A percentile compares a stretch with the other conserved stretches of the same genome.
These are phyloP conservation scores for Puma concolor DNA, from an alignment of 2,113 vertebrate genomes.

Conservation along the genomic window DNA sequence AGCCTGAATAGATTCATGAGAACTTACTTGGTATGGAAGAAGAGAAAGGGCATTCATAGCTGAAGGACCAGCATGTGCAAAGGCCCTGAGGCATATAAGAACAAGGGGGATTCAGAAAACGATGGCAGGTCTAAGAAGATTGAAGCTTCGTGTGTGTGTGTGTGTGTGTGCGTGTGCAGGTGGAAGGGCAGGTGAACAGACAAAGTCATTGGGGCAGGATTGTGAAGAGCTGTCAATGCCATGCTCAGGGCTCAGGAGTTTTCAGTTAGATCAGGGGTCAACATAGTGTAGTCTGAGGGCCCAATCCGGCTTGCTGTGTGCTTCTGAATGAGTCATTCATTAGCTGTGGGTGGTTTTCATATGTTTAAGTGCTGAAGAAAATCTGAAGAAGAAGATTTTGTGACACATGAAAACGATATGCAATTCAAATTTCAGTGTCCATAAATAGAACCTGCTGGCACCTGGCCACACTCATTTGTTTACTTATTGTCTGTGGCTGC, in stretches of 20 bases:
- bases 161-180: not conserved
- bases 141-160: no score
- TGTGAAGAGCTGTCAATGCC: not conserved
- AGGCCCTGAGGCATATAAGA: not conserved
- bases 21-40: not conserved
- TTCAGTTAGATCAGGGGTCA: not conserved
- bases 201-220: not conserved
- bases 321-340: not conserved
- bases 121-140: not conserved
- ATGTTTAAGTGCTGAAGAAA: not conserved
- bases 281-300: not conserved
- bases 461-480: not conserved
- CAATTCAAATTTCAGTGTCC: not conserved
- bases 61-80: not conserved
- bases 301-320: not conserved
- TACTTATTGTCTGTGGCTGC: not conserved
- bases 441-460: conserved; percentile 29
- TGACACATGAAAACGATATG: not conserved
- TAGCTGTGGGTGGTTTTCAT: not conserved
- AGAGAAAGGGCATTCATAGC: not conserved
- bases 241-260: not conserved
- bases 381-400: not conserved
- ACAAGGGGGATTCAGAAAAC: not conserved
- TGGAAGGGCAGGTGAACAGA: not conserved
- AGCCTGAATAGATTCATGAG: not conserved